phyloP scores from a whole-genome alignment of 2,797 vertebrate genomes.

The Syncerus caffer region DNA sequence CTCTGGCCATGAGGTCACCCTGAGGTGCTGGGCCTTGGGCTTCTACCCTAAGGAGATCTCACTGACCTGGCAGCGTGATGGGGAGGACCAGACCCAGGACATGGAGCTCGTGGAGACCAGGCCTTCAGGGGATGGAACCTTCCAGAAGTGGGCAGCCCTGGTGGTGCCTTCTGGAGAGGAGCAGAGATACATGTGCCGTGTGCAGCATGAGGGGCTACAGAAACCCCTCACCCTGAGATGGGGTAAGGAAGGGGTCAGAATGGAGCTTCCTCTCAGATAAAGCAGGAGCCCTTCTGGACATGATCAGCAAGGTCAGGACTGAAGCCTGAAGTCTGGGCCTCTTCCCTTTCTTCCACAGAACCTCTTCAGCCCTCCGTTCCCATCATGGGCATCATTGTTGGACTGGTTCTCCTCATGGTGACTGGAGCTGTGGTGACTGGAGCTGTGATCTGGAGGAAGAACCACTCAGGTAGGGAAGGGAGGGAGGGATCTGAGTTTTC shows the following conservation, averaged over 20 bases:
- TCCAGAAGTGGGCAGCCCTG: not conserved
- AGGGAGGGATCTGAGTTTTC: not conserved
- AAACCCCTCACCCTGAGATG: not conserved
- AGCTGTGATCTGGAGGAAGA: not conserved
- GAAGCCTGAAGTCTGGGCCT: not conserved
- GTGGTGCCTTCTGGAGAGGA: not conserved
- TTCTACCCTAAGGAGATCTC: not conserved
- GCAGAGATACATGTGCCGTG: fast-evolving
- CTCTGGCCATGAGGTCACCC: fast-evolving
- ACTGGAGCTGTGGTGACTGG: not conserved
- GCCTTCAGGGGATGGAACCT: not conserved
- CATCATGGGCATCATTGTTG: not conserved
- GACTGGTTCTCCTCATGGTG: not conserved
- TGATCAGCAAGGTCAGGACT: not conserved
- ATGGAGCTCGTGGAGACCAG: not conserved
- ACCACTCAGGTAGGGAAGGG: not conserved
- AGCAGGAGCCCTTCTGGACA: not conserved
- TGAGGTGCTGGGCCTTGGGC: not conserved
- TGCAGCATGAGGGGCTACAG: not conserved
- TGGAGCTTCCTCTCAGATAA: too few relatives aligned
- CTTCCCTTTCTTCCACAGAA: not conserved
- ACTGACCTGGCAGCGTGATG: not conserved
- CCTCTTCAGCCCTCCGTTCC: not conserved
- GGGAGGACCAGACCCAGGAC: not conserved
- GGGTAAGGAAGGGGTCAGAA: too few relatives aligned